Evolutionary conservation across 2,888 invertebrate genomes (phyloP).

Genomic region (Oscheius sp.): DNA sequence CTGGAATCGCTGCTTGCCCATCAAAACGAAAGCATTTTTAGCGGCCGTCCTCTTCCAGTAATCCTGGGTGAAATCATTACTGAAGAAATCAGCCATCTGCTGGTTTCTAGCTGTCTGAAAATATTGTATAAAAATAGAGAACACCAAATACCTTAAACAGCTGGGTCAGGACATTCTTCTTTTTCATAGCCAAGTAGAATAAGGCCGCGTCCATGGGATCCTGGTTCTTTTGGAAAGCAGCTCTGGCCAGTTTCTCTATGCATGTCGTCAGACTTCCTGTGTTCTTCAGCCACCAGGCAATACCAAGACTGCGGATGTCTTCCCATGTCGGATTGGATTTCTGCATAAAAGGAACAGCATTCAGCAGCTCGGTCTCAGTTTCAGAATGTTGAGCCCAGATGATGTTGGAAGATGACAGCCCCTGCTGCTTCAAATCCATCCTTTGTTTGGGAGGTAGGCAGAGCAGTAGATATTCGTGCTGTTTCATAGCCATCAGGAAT

Average conservation of each 20-base stretch:
- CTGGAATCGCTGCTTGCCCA: slow-evolving; percentile 94
- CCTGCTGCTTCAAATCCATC: slow-evolving; percentile 75
- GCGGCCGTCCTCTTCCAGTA: slow-evolving; percentile 92
- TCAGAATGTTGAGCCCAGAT: slow-evolving; percentile 99
- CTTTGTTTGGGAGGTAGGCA: slow-evolving; percentile 92
- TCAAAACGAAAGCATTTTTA: slow-evolving; percentile 95
- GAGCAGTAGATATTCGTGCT: slow-evolving; percentile 91
- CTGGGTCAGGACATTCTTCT: slow-evolving; percentile 95
- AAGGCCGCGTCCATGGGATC: slow-evolving; percentile 97
- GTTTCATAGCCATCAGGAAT: slow-evolving; percentile 93
- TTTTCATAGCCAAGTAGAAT: slow-evolving; percentile 97
- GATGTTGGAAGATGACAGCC: slow-evolving; percentile 80
- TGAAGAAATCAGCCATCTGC: slow-evolving; percentile 93
- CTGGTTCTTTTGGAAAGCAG: slow-evolving; percentile 88
- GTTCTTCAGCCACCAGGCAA: slow-evolving; percentile 96
- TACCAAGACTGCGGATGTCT: slow-evolving; percentile 88
- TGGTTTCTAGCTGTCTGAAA: slow-evolving; percentile 81
- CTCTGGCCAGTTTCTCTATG: slow-evolving; percentile 91
- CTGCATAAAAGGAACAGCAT: slow-evolving; percentile 80
- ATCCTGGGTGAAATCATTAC: slow-evolving; percentile 91
- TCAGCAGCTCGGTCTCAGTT: slow-evolving; percentile 92
- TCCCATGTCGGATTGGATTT: slow-evolving; percentile 82
- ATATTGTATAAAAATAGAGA: neutral
- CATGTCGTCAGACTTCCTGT: slow-evolving; percentile 84
- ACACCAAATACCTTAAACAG: slow-evolving; percentile 79